phyloP scores from a whole-genome alignment of 2,113 vertebrate species.

The Cyanistes caeruleus region DNA sequence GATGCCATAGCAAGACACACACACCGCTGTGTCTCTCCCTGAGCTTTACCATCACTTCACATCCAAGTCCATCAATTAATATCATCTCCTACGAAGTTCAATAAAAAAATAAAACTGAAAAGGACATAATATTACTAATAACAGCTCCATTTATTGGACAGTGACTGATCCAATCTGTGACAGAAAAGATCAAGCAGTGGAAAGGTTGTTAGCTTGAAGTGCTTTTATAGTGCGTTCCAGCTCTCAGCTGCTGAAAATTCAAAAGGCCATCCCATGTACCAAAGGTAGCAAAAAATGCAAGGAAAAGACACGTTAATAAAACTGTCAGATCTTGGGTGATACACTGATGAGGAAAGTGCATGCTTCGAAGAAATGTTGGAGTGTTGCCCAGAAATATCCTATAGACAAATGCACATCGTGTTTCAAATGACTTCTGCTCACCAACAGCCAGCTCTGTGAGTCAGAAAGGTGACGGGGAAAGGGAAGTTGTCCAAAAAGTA shows the following conservation, averaged over 20 bases:
- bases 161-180: conserved; percentile 57
- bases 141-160: conserved; percentile 53
- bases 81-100: conserved; percentile 60
- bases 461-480: conserved; percentile 46
- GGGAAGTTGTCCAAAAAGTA: conserved; percentile 21
- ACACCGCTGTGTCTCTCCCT: neutral
- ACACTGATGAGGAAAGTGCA: conserved; percentile 48
- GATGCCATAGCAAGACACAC: conserved; percentile 26
- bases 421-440: conserved; percentile 46
- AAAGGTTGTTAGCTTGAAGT: conserved; percentile 59
- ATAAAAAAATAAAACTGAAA: conserved; percentile 26
- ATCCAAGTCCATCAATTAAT: conserved; percentile 40
- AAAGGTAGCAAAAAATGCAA: conserved; percentile 33
- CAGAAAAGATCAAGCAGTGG: conserved; percentile 65
- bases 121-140: conserved; percentile 32
- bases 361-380: conserved; percentile 58
- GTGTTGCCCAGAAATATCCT: conserved; percentile 65
- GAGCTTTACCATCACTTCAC: conserved; percentile 10
- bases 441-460: neutral
- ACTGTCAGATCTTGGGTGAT: conserved; percentile 67
- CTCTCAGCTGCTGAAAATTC: conserved; percentile 64
- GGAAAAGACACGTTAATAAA: conserved; percentile 68
- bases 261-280: conserved; percentile 49
- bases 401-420: conserved; percentile 26
- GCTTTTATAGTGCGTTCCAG: conserved; percentile 47